phyloP scores from a whole-genome alignment of 2,113 vertebrate genomes.

The Chamaea fasciata region DNA sequence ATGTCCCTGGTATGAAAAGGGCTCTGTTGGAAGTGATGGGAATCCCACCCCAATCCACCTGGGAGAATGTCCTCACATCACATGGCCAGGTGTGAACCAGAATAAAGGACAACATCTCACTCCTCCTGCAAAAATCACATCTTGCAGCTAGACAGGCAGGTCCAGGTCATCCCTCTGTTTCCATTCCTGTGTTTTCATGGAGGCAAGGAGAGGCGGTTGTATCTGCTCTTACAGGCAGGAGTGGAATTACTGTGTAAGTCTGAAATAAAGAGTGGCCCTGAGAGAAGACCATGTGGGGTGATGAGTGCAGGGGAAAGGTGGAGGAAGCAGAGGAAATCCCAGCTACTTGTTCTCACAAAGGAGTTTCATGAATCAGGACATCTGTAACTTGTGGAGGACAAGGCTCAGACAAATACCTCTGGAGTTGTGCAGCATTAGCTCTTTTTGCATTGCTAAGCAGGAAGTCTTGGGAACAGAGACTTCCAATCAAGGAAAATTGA shows the following conservation, averaged over 20 bases:
- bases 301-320: background rate
- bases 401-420: background rate
- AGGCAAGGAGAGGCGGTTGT: background rate
- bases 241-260: background rate
- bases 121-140: background rate
- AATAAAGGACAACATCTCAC: background rate
- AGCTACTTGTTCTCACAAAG: background rate
- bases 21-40: too few relatives aligned
- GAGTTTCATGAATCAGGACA: background rate
- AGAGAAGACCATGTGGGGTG: background rate
- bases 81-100: background rate
- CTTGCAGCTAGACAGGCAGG: background rate
- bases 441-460: background rate
- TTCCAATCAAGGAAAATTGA: accelerated
- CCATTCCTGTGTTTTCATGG: background rate
- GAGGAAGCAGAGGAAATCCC: constrained; percentile 21
- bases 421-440: background rate
- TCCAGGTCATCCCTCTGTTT: background rate
- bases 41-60: background rate
- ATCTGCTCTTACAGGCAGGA: background rate
- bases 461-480: background rate
- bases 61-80: background rate
- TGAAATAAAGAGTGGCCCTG: background rate
- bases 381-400: constrained; percentile 10
- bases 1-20: background rate